Base-by-base conservation (phyloP, 1,140 invertebrate species). In the Epicauta chinensis region DNA sequence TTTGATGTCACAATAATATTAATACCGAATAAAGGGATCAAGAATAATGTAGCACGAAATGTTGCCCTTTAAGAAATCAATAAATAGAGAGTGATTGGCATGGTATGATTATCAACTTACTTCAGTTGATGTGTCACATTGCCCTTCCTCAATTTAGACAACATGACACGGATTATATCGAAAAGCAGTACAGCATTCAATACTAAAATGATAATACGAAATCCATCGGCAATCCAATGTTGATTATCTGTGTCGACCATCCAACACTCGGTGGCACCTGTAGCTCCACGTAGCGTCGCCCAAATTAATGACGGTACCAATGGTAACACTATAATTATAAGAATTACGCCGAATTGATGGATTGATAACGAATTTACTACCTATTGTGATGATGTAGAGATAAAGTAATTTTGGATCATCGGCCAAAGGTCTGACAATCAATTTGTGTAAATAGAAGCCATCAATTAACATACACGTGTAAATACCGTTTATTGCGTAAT, bases 381-480 rank as follows among this genome's bases (percentile, higher is more conserved):
- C 64, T 48, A 62, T 57, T 11, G 71, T 72, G 10, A 70, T 45
- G 2, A 55, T 62, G 51, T 77, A 77, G n/a, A 78, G 51, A 51
- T 66, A 63, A 10, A 57, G 59, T 3, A 73, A 54, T n/a, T 72
- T 72, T 1, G 74, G 53, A 16, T 77, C 71, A 31, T 64, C 65
- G 11, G 67, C 71, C 56, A 81, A 79, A 1, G 77, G 73, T 2
- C 75, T 71, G 0, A 77, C 78, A n/a, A 81, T 80, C 0, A 74
- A 65, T 9, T 77, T 68, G 50, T 82, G 79, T 4, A 81, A 62
- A 57, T 79, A 79, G 16, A 78, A 66, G 1, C 75, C 79, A 56
- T 80, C 78, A 0, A 78, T 63, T n/a, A 81, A 56, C 80, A 82
- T 81, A 55, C 75, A 79, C 0, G 76, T 69, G 58, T 78, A 82